Evolutionary conservation across 2,888 invertebrate species (phyloP).

Genomic region (Volucella zonaria): DNA sequence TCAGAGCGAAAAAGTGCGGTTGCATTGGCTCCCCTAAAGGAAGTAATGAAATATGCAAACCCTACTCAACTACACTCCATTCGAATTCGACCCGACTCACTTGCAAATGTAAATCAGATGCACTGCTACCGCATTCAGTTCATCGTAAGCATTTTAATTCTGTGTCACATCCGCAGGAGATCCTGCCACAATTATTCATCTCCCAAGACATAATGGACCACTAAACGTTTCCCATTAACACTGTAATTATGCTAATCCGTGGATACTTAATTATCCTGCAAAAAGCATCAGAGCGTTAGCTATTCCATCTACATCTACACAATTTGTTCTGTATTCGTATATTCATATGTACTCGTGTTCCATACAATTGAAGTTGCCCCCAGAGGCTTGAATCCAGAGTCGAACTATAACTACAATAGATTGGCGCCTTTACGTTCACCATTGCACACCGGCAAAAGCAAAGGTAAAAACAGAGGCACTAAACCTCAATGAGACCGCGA

Average conservation of each 20-base stretch:
- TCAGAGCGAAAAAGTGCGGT: too few relatives aligned
- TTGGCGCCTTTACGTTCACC: constrained; percentile 31
- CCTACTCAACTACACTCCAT: too few relatives aligned
- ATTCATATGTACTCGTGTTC: constrained; percentile 46
- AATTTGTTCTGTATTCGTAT: constrained; percentile 6
- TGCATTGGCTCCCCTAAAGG: too few relatives aligned
- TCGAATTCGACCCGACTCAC: too few relatives aligned
- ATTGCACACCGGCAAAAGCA: too few relatives aligned
- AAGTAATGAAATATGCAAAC: too few relatives aligned
- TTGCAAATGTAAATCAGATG: too few relatives aligned
- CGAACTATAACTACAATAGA: constrained; percentile 53
- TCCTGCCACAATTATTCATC: constrained; percentile 66
- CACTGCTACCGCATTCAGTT: too few relatives aligned
- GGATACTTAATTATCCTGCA: constrained; percentile 68
- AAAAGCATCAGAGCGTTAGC: constrained; percentile 39
- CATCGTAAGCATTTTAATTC: constrained; percentile 47
- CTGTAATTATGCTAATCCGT: constrained; percentile 71
- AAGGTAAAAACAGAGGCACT: not conserved
- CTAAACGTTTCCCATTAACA: constrained; percentile 73
- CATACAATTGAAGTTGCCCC: constrained; percentile 22
- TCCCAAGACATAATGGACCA: constrained; percentile 70
- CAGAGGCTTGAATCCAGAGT: constrained; percentile 23
- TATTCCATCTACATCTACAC: too few relatives aligned
- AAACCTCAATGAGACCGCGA: constrained; percentile 22
- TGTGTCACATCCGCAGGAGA: constrained; percentile 49